Percentiles rank a stretch among this genome's conserved stretches.
Evolutionary conservation across 2,797 vertebrate species (phyloP).

Genomic region (Falco peregrinus): DNA sequence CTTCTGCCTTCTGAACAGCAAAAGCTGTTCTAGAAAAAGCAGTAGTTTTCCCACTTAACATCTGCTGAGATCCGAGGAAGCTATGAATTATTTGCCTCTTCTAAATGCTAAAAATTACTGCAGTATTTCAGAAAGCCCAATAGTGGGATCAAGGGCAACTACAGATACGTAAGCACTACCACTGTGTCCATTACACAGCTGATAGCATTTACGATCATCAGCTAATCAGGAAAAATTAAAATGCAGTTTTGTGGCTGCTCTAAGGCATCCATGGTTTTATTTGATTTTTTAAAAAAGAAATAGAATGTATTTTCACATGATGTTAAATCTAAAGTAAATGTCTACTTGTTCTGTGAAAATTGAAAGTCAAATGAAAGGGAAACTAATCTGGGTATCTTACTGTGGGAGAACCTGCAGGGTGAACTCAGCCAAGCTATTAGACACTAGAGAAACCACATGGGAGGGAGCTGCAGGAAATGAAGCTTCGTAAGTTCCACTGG

Average conservation of each 20-base stretch:
- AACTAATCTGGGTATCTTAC: constrained; percentile 54
- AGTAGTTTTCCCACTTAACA: neutral
- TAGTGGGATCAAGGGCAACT: neutral
- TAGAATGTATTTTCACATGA: neutral
- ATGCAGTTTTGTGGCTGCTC: neutral
- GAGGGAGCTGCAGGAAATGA: constrained; percentile 39
- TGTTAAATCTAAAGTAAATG: constrained; percentile 19
- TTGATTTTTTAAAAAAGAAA: neutral
- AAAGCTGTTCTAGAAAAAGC: neutral
- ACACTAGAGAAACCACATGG: constrained; percentile 45
- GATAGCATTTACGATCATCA: neutral
- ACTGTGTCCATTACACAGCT: neutral
- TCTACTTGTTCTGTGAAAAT: constrained; percentile 13
- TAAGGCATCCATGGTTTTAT: neutral
- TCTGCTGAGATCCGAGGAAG: neutral
- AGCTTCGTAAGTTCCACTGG: constrained; percentile 44
- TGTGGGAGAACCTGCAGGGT: constrained; percentile 44
- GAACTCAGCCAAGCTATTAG: constrained; percentile 56
- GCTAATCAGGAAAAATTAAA: constrained; percentile 8
- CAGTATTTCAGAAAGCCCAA: neutral
- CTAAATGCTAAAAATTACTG: neutral
- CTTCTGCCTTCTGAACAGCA: neutral
- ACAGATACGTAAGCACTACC: neutral
- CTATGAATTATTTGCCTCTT: neutral
- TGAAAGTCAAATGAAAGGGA: constrained; percentile 55